A percentile compares a stretch with the other conserved stretches of the same genome.
phyloP scores from a whole-genome alignment of 2,113 vertebrate species.

The Charadrius vociferus region DNA sequence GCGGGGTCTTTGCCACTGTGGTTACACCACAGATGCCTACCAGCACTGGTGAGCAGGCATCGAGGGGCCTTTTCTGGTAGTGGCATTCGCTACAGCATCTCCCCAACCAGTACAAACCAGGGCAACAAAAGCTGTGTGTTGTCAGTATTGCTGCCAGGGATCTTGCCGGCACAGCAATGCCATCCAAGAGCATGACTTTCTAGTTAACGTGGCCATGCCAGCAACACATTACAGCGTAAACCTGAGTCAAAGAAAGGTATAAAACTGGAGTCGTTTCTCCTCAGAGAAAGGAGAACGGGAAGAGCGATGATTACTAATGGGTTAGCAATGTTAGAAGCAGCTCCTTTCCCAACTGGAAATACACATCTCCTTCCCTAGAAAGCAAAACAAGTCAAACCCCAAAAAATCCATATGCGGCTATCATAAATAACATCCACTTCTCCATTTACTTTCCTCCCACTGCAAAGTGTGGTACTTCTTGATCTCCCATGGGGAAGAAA shows the following conservation, averaged over 20 bases:
- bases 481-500: neutral
- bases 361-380: neutral
- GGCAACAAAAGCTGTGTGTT: neutral
- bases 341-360: neutral
- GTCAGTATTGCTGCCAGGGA: neutral
- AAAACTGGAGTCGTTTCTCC: neutral
- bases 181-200: neutral
- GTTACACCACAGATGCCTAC: neutral
- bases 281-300: neutral
- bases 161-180: neutral
- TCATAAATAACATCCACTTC: neutral
- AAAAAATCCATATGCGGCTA: fast-evolving
- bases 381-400: neutral
- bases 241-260: neutral
- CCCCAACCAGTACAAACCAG: neutral
- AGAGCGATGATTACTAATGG: neutral
- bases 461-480: neutral
- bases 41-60: neutral
- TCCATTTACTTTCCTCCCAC: neutral
- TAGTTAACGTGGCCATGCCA: neutral
- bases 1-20: neutral
- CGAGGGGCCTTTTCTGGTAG: neutral
- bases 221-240: neutral
- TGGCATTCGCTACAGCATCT: neutral
- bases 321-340: neutral